phyloP scores from a whole-genome alignment of 2,113 vertebrate genomes.

The Dipodomys merriami region DNA sequence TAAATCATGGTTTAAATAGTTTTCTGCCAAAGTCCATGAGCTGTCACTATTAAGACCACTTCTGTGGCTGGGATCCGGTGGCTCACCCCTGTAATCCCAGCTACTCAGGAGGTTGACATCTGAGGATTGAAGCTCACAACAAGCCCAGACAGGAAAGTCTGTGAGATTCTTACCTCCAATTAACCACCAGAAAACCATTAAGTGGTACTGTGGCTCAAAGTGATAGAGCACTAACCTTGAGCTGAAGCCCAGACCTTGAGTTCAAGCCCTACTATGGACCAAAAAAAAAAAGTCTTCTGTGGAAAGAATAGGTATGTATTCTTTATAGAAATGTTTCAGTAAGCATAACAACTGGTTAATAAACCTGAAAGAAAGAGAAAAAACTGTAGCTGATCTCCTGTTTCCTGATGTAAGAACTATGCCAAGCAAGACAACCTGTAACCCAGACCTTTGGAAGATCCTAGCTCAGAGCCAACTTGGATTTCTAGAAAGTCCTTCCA shows the following conservation, averaged over 20 bases:
- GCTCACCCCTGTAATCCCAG: no score
- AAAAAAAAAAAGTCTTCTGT: no score
- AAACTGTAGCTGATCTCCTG: not conserved
- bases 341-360: not conserved
- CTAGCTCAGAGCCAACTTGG: not conserved
- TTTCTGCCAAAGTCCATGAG: not conserved
- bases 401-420: conserved; percentile 12
- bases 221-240: no score
- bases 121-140: no score
- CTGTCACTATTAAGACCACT: not conserved
- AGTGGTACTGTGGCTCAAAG: no score
- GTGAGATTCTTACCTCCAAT: no score
- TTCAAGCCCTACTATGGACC: no score
- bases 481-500: no score
- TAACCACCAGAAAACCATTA: no score
- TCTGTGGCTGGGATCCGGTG: not conserved
- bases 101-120: no score
- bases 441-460: not conserved
- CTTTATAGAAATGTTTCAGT: not conserved
- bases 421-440: not conserved
- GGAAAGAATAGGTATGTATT: not conserved
- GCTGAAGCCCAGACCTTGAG: no score
- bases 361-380: not conserved
- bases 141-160: no score
- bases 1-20: not conserved